Evolutionary conservation across 1,140 invertebrate species (phyloP), one percentile per base, ranked within the genome.

Genomic region (Solenopsis fugax): DNA sequence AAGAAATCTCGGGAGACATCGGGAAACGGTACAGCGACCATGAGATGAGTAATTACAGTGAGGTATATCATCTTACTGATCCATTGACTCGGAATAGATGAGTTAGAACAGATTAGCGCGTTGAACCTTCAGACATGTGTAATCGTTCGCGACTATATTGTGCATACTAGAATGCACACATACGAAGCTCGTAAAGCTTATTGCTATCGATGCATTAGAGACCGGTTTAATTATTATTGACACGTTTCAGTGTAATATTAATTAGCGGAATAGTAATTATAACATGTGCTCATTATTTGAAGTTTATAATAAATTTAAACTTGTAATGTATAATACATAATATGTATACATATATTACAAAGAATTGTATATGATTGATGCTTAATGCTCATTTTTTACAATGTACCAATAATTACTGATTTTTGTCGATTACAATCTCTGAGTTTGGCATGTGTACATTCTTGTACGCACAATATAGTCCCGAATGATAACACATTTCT

Each of bases 141-240:
- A 62, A 62, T 29, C 4, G 13, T 34, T 34, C 24, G 58, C 24
- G 13, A 62, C 29, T 62, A 29, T 62, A 62, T 62, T 62, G 9
- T 21, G 10, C n/a, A 58, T 21, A 24, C 56, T 10, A 21, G n/a
- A 58, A 58, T 58, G 56, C 21, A 58, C 9, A 58, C 56, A 34
- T 62, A 62, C 12, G 5, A 16, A 62, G 58, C 13, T 29, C 24
- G 16, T 16, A 29, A 62, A 29, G 24, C 9, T 62, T 34, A 62
- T 62, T 62, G 24, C 24, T 62, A 62, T 62, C 58, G 13, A 62
- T 62, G 58, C 4, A 29, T 62, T 62, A 62, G 29, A 16, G 58
- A 62, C 24, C 24, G n/a, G 58, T 62, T 62, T 62, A 62, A 62
- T 62, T 62, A 62, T 62, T 62, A 62, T 62, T 62, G 24, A 62